These are phyloP conservation scores for Hippopotamyrus pictus DNA, from an alignment of 2,797 vertebrate genomes.

Conservation along the genomic window DNA sequence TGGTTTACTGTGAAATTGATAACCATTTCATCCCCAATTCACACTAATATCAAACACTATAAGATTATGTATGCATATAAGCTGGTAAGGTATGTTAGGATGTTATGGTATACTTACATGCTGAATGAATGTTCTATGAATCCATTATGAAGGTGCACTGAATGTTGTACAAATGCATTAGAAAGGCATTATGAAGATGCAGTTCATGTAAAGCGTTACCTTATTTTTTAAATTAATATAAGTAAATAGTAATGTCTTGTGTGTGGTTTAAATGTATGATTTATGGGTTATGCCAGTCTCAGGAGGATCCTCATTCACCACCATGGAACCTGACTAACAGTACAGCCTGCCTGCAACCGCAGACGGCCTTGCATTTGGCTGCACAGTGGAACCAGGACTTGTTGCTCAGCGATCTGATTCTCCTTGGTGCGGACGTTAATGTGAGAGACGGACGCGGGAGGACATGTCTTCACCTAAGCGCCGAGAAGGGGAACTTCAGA, in stretches of 20 bases:
- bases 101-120: background rate
- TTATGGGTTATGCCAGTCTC: background rate
- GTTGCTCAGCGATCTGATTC: conserved; percentile 70
- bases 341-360: background rate
- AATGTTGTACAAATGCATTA: background rate
- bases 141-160: background rate
- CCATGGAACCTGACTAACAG: background rate
- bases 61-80: background rate
- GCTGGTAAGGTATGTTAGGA: background rate
- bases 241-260: background rate
- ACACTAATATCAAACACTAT: background rate
- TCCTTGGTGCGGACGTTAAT: conserved; percentile 62
- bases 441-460: conserved; percentile 59
- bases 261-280: background rate
- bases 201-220: background rate
- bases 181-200: background rate
- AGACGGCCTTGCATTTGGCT: conserved; percentile 73
- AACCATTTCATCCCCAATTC: background rate
- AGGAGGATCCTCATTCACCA: background rate
- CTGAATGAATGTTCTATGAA: background rate
- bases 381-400: conserved; percentile 73
- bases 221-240: background rate
- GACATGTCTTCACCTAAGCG: conserved; percentile 73
- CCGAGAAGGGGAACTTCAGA: conserved; percentile 65
- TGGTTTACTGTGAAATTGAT: background rate